Conservation (phyloP, 2,888 invertebrate genomes). For the Schrankia costaestrigalis region DNA sequence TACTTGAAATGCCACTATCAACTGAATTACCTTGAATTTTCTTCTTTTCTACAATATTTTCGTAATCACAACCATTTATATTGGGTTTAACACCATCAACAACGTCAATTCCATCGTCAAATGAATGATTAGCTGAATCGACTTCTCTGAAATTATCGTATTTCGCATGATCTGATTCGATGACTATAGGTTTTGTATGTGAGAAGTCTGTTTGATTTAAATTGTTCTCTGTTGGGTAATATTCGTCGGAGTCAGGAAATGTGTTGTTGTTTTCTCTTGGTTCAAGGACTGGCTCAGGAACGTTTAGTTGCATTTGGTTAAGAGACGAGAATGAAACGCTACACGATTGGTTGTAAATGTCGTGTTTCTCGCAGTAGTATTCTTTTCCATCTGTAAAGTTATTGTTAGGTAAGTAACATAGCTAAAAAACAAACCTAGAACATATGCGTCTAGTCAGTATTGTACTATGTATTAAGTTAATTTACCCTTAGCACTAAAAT, state of each 20-base stretch:
- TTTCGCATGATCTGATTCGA: constrained; percentile 64
- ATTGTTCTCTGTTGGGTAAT: constrained; percentile 71
- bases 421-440: too few species aligned
- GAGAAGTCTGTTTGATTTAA: constrained; percentile 73
- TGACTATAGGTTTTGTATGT: constrained; percentile 70
- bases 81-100: constrained; percentile 61
- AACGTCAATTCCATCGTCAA: constrained; percentile 68
- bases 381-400: constrained; percentile 67
- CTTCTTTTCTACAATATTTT: constrained; percentile 41
- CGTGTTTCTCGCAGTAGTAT: constrained; percentile 75
- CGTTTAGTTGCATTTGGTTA: constrained; percentile 65
- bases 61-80: constrained; percentile 40
- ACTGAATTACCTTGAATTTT: constrained; percentile 67
- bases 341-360: constrained; percentile 67
- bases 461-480: too few species aligned
- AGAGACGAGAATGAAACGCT: constrained; percentile 69
- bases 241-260: constrained; percentile 68
- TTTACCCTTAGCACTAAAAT: too few species aligned
- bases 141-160: constrained; percentile 54
- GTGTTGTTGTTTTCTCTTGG: constrained; percentile 53
- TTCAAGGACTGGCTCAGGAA: constrained; percentile 69
- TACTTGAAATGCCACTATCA: constrained; percentile 69
- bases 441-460: too few species aligned
- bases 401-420: background rate
- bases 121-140: constrained; percentile 71